Conservation (phyloP, 2,888 invertebrate species). For the Thera obeliscata region DNA sequence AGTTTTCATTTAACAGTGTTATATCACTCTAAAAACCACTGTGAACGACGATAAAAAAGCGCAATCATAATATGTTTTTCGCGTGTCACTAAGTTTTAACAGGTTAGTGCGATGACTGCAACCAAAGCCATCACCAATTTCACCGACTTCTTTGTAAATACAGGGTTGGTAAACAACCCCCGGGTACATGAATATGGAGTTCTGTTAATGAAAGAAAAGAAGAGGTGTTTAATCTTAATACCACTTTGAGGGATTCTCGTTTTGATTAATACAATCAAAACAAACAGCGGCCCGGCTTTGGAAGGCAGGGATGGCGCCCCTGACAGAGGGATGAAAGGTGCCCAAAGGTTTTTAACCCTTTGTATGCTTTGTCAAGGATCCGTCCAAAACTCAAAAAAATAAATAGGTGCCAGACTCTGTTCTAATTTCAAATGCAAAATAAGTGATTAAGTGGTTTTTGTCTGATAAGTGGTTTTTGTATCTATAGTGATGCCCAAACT, state of each 20-base stretch:
- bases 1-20: neutral
- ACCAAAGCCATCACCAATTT: too few species aligned
- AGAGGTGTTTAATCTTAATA: slow-evolving; percentile 81
- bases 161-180: slow-evolving; percentile 20
- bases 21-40: neutral
- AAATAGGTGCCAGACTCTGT: too few species aligned
- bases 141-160: neutral
- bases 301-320: slow-evolving; percentile 52
- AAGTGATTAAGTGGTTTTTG: too few species aligned
- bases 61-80: too few species aligned
- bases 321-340: slow-evolving; percentile 7
- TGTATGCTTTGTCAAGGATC: neutral
- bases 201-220: slow-evolving; percentile 70
- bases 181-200: slow-evolving; percentile 76
- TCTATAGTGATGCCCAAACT: too few species aligned
- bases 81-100: too few species aligned
- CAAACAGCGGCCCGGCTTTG: slow-evolving; percentile 75
- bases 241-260: slow-evolving; percentile 72
- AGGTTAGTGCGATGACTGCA: too few species aligned
- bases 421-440: too few species aligned
- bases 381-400: neutral
- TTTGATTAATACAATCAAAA: slow-evolving; percentile 85
- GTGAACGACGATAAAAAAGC: neutral
- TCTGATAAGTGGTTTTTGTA: too few species aligned
- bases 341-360: neutral